Evolutionary conservation across 2,797 vertebrate genomes (phyloP).

Genomic region (Lindbergichthys nudifrons): DNA sequence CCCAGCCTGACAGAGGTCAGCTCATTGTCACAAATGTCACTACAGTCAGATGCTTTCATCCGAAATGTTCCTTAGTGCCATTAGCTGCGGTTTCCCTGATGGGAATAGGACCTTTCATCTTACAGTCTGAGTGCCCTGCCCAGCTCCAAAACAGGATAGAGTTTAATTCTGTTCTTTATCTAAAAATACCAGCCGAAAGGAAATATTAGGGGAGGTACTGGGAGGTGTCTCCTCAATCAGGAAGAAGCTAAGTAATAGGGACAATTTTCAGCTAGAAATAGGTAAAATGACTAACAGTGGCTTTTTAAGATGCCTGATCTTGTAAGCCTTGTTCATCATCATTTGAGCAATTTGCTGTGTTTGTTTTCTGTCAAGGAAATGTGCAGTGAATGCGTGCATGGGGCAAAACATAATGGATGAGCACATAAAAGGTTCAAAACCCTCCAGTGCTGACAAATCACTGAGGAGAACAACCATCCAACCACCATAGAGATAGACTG

Average conservation of each 20-base stretch:
- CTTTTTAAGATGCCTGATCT: conserved; percentile 20
- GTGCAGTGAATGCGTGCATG: conserved; percentile 36
- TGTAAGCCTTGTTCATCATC: conserved; percentile 23
- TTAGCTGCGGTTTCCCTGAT: conserved; percentile 33
- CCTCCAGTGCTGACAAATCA: conserved; percentile 63
- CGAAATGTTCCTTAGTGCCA: conserved; percentile 15
- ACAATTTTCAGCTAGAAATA: conserved; percentile 18
- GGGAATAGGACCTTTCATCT: conserved; percentile 28
- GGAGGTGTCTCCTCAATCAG: conserved; percentile 12
- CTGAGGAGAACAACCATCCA: conserved; percentile 65
- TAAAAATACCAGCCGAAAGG: conserved; percentile 19
- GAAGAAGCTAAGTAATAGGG: neutral
- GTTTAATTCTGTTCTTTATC: conserved; percentile 31
- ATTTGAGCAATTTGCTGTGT: conserved; percentile 58
- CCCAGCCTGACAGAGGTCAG: conserved; percentile 21
- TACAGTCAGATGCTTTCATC: conserved; percentile 12
- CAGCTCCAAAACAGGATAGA: conserved; percentile 7
- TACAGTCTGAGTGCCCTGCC: neutral
- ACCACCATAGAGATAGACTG: conserved; percentile 57
- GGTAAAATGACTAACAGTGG: conserved; percentile 18
- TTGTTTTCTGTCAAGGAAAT: conserved; percentile 59
- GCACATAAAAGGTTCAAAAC: conserved; percentile 54
- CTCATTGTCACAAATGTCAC: conserved; percentile 20
- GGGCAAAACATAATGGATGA: conserved; percentile 57
- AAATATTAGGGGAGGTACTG: neutral